Percentiles rank a stretch among this genome's conserved stretches.
Evolutionary conservation across 2,113 vertebrate species (phyloP).

Genomic region (Daboia siamensis): DNA sequence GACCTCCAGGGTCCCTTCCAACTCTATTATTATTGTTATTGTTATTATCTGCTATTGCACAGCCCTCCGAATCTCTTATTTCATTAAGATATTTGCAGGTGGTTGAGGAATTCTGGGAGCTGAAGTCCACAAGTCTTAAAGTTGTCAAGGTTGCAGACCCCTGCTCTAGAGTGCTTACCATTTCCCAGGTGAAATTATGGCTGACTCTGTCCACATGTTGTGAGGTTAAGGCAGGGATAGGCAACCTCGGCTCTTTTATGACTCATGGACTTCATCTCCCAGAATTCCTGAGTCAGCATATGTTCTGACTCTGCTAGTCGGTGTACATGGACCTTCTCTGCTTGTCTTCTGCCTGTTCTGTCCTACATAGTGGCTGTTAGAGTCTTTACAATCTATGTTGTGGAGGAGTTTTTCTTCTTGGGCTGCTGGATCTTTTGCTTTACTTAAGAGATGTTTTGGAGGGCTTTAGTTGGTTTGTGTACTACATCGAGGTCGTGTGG

Average conservation of each 20-base stretch:
- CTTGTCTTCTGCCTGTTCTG: not conserved
- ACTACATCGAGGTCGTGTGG: not conserved
- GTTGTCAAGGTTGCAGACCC: too few relatives aligned
- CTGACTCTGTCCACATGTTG: not conserved
- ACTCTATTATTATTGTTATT: too few relatives aligned
- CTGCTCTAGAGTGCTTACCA: not conserved
- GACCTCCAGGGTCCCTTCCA: too few relatives aligned
- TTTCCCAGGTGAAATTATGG: not conserved
- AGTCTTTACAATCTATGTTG: not conserved
- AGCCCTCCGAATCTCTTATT: not conserved
- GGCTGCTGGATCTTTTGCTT: not conserved
- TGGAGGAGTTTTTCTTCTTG: not conserved
- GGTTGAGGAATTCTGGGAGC: not conserved
- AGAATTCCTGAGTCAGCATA: too few relatives aligned
- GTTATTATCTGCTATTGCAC: too few relatives aligned
- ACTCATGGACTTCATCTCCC: too few relatives aligned
- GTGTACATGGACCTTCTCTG: not conserved
- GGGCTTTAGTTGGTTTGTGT: not conserved
- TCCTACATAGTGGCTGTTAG: not conserved
- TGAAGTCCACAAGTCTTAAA: too few relatives aligned
- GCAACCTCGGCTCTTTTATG: too few relatives aligned
- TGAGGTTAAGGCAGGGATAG: not conserved
- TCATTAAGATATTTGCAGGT: not conserved
- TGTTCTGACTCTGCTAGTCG: not conserved
- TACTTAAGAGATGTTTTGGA: not conserved